phyloP scores from a whole-genome alignment of 1,140 invertebrate species.

The Drosophila santomea region DNA sequence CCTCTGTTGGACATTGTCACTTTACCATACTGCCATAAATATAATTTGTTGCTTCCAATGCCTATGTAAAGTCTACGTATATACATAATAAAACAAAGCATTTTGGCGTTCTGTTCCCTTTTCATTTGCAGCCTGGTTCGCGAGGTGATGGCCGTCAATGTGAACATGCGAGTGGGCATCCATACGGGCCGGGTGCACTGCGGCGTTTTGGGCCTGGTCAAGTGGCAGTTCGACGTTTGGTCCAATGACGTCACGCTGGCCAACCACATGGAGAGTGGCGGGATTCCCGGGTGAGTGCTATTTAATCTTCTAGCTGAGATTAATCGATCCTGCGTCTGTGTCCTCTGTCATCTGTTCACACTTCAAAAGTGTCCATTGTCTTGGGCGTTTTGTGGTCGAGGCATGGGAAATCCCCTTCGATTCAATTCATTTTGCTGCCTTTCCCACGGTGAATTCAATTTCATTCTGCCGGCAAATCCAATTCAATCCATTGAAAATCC shows the following conservation, averaged over 20 bases:
- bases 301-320: slow-evolving; percentile 24
- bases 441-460: slow-evolving; percentile 25
- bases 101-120: not conserved
- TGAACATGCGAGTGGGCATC: slow-evolving; percentile 98
- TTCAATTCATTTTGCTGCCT: slow-evolving; percentile 29
- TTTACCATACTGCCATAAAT: too few species aligned
- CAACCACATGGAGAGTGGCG: slow-evolving; percentile 98
- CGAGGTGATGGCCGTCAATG: slow-evolving; percentile 95
- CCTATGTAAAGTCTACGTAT: too few species aligned
- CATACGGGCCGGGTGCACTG: slow-evolving; percentile 97
- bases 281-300: slow-evolving; percentile 92
- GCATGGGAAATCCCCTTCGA: slow-evolving; percentile 10
- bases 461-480: slow-evolving; percentile 24
- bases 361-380: slow-evolving; percentile 36
- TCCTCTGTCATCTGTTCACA: slow-evolving; percentile 25
- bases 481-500: slow-evolving; percentile 41
- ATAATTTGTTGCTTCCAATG: too few species aligned
- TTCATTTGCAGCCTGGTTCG: slow-evolving; percentile 89
- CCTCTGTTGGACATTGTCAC: too few species aligned
- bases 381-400: not conserved
- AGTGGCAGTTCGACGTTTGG: slow-evolving; percentile 96
- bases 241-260: slow-evolving; percentile 97
- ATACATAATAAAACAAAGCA: not conserved
- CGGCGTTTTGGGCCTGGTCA: slow-evolving; percentile 94
- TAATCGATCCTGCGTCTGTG: slow-evolving; percentile 37